Evolutionary conservation across 2,797 vertebrate species (phyloP), one percentile per base, ranked within the genome.

Genomic region (Oreortyx pictus): DNA sequence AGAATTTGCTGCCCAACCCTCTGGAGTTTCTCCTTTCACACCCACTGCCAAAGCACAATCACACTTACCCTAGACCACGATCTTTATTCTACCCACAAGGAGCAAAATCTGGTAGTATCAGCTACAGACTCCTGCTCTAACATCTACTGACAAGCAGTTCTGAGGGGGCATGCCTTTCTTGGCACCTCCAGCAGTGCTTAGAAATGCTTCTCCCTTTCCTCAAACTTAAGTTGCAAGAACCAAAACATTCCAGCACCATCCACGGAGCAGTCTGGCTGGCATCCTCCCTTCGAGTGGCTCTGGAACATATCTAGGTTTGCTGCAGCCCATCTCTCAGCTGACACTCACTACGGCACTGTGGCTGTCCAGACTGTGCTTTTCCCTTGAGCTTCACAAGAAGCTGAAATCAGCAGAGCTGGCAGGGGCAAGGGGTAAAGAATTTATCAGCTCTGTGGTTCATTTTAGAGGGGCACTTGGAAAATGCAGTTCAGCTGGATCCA

Each of bases 41-140:
- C 68, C 60, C 92, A 78, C 77, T 92, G 95, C 96, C 95, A 95
- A 91, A 95, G 91, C 90, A 93, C 84, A 96, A 92, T 95, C 92
- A 93, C 83, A 88, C 94, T 78, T 80, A 93, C 73, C 66, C 64
- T 57, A 86, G 78, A 86, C 88, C 93, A 95, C 91, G 77, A 78
- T 77, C 66, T 94, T 85, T 59, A 54, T 82, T 59, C 47, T 49
- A 52, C 70, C 86, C 90, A 35, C 73, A 93, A 93, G 89, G 44
- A 44, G 7, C 70, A 3, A 82, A 88, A 66, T 35, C 19, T 61
- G 72, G 39, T 37, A 64, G 2, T 24, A 86, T 23, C 64, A 67
- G 67, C 80, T 76, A 44, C 50, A 43, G 66, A 9, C 47, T 91
- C 75, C 39, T 66, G 73, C 70, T 67, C 41, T 37, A 74, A 70